Evolutionary conservation across 2,797 vertebrate species (phyloP), one percentile per base, ranked within the genome.

Genomic region (Dendrocincla tyrannina): DNA sequence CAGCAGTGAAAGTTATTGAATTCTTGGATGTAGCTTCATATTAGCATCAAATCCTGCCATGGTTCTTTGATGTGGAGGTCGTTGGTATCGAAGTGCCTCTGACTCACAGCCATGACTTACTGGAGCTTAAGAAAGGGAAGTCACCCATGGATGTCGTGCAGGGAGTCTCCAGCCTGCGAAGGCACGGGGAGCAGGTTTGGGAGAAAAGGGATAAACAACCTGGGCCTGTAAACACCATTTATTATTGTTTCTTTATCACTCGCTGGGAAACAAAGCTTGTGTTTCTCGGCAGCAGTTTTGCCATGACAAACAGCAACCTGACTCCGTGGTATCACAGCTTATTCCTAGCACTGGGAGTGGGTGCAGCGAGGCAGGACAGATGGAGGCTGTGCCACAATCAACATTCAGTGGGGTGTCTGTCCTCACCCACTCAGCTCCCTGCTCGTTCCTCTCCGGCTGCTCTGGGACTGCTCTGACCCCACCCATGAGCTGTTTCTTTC

Each of bases 321-420:
- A 95, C 72, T 91, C 93, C 93, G 62, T 53, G 91, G 58, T 60
- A 86, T 93, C 82, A 83, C 72, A 92, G 93, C 88, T 96, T 96
- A 95, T 95, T 94, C 96, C 87, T 83, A 83, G 88, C 92, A 60
- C 77, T 39, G 39, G 64, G 96, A 95, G 92, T 94, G 94, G 96
- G 94, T 95, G 94, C 96, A 95, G 81, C 82, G 64, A 96, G 93
- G 93, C 82, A 91, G 93, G 96, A 96, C 94, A 95, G 94, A 96
- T 96, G 96, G 96, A 96, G 93, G 77, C 94, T 82, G 63, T 91
- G 91, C 91, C 94, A 94, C 86, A 79, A 72, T 91, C 95, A 95
- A 86, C 93, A 96, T 91, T 78, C 89, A 64, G 55, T 52, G 63
- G 88, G 76, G 91, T 88, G 93, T 64, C 88, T 95, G 85, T 96